Evolutionary conservation across 2,113 vertebrate genomes (phyloP).

Genomic region (Xenopus borealis): DNA sequence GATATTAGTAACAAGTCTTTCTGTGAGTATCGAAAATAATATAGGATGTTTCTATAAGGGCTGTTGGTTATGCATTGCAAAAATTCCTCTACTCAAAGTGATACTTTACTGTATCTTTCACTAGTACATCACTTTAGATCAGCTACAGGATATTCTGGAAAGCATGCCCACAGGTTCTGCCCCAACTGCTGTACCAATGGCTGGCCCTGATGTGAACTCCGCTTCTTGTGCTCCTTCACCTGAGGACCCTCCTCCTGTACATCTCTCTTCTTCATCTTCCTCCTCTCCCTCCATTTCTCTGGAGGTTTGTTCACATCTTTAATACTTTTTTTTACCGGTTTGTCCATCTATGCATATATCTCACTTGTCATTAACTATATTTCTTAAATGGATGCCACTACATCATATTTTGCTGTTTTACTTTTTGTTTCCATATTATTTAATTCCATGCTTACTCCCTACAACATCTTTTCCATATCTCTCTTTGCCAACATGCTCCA

Average conservation of each 20-base stretch:
- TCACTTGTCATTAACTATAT: background rate
- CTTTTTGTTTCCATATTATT: background rate
- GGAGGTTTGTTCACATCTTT: conserved; percentile 71
- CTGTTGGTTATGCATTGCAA: background rate
- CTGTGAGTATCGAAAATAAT: too few relatives aligned
- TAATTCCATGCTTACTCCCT: conserved; percentile 7
- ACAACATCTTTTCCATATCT: conserved; percentile 39
- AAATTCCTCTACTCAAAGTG: background rate
- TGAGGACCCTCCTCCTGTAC: conserved; percentile 61
- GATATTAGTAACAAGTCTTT: too few relatives aligned
- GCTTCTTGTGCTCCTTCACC: conserved; percentile 55
- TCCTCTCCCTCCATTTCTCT: conserved; percentile 65
- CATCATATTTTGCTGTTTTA: background rate
- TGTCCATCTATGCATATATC: conserved; percentile 16
- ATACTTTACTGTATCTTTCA: conserved; percentile 49
- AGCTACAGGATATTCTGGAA: conserved; percentile 80
- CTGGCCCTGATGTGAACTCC: conserved; percentile 51
- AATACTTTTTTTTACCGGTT: conserved; percentile 19
- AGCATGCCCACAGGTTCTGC: conserved; percentile 56
- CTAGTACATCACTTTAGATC: conserved; percentile 86
- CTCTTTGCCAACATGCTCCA: conserved; percentile 54
- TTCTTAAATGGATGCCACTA: background rate
- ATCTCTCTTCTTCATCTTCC: conserved; percentile 60
- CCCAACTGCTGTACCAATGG: conserved; percentile 60
- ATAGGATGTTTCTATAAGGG: too few relatives aligned